Evolutionary conservation across 1,140 invertebrate species (phyloP), one percentile per base, ranked within the genome.

Genomic region (Sycophaga agraensis): DNA sequence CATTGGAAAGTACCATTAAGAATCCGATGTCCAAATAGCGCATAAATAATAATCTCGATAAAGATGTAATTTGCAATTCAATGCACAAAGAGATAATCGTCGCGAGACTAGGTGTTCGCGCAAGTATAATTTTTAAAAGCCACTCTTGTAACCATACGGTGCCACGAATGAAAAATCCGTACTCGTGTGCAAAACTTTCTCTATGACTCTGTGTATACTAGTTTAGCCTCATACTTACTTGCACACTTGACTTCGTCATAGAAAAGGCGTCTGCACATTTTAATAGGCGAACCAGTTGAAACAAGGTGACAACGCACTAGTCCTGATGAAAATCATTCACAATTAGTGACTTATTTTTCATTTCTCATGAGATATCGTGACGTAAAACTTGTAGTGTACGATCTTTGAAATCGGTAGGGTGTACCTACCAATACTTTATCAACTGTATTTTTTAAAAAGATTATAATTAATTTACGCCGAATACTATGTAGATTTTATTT

Each of bases 141-240:
- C 7, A 31, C 24, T 28, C 39, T n/a, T n/a, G n/a, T 22, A 55
- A 42, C 37, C 39, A 19, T 2, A 31, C 24, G 14, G 39, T 53
- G 17, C 1, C 11, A 26, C 8, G 16, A 58, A 48, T 9, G 26
- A 58, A 58, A 48, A 28, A 42, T 22, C 2, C 40, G 14, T 34
- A n/a, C n/a, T n/a, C n/a, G n/a, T n/a, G 9, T 48, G 39, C 14
- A 43, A 59, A 53, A 43, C 58, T 59, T 59, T 59, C 48, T 45
- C 58, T 24, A 45, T 21, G 4, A 17, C 22, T 37, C 19, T n/a
- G n/a, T n/a, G n/a, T 16, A 59, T 50, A 50, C 6, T 59, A 59
- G 57, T 59, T 51, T 50, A 19, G 5, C 22, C 12, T 46, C 7
- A 2, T 7, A 16, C 45, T 50, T 21, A 31, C 48, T 48, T 26